Evolutionary conservation across 2,888 invertebrate species (phyloP).

Genomic region (Mechanitis messenoides): DNA sequence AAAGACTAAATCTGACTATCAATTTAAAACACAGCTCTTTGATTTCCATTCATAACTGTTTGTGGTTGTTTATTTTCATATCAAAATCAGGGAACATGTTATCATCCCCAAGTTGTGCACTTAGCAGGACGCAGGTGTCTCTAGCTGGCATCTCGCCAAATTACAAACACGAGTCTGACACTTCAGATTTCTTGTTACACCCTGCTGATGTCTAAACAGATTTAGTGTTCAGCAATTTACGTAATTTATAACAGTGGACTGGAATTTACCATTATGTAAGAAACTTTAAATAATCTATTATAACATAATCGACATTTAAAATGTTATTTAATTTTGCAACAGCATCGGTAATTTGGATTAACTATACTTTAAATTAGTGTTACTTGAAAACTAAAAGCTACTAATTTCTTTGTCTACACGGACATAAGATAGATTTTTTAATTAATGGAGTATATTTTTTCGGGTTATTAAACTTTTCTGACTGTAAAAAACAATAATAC

Average conservation of each 20-base stretch:
- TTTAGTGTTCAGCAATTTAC: conserved; percentile 10
- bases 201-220: conserved; percentile 17
- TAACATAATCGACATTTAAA: neutral
- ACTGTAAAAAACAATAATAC: too few species aligned
- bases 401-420: too few species aligned
- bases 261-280: neutral
- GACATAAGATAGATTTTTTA: too few species aligned
- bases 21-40: too few species aligned
- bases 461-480: too few species aligned
- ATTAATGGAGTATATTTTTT: too few species aligned
- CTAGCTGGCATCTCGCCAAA: conserved; percentile 29
- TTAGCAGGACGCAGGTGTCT: conserved; percentile 28
- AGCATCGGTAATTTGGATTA: too few species aligned
- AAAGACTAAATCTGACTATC: too few species aligned
- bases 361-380: too few species aligned
- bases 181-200: conserved; percentile 21
- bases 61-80: neutral
- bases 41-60: too few species aligned
- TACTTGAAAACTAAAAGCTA: too few species aligned
- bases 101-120: conserved; percentile 13
- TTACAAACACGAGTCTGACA: conserved; percentile 28
- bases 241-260: conserved; percentile 2
- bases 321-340: too few species aligned
- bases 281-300: neutral
- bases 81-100: conserved; percentile 9